Evolutionary conservation across 1,140 invertebrate genomes (phyloP), one percentile per base, ranked within the genome.

Genomic region (Eulimnadia texana): DNA sequence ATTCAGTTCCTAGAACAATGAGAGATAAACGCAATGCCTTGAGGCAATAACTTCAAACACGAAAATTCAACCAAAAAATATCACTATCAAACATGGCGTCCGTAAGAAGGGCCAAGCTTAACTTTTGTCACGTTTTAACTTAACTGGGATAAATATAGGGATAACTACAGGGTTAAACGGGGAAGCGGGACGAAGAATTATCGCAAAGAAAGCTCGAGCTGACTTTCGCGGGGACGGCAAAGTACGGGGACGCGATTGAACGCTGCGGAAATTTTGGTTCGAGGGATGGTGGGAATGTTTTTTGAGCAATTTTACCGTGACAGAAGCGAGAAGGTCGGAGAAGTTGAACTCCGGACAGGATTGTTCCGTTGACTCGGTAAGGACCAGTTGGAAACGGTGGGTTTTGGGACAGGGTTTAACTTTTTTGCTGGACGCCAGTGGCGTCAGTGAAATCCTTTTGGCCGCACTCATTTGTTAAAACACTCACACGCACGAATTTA

Each of bases 311-410:
- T 19, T 27, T 23, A 57, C n/a, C 51, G 50, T 58, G 67, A 73
- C 75, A 68, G 75, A 70, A 71, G 76, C 79, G 66, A 82, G 70
- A 66, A 82, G 75, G 65, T 82, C 77, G 67, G 75, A 74, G 73
- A 80, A 84, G 72, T 79, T 82, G 74, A 77, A 82, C 73, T 82
- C 80, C 58, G 81, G 77, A 73, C 77, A 82, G 72, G 76, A 77
- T 72, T 76, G 74, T 70, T 82, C 80, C 69, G 79, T 83, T 13
- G 81, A 81, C 70, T 82, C 80, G 56, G 74, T 72, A 61, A 84
- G 74, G 67, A 74, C 73, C 64, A 84, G 69, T 53, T 72, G 71
- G 69, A 84, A 80, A 62, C 82, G 76, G 61, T 77, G 72, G 52
- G 80, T 79, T 67, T 74, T 76, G 64, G 71, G 70, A 63, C 70